phyloP scores from a whole-genome alignment of 2,797 vertebrate genomes.

The Allobates femoralis region DNA sequence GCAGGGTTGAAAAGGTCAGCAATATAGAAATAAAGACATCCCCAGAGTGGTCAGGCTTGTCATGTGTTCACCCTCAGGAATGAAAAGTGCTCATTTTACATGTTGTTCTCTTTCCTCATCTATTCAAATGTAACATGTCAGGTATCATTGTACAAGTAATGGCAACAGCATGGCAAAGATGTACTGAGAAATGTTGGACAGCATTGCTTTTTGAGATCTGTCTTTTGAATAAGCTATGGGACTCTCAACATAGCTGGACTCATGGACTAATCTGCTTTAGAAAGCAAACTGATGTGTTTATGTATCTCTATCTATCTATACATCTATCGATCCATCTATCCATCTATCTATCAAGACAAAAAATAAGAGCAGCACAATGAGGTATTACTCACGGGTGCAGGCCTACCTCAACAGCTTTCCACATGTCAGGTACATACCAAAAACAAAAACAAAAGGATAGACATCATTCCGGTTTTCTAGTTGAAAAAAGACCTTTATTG shows the following conservation, averaged over 20 bases:
- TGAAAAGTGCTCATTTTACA: slow-evolving; percentile 28
- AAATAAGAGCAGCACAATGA: too few species aligned
- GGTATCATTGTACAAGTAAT: slow-evolving; percentile 41
- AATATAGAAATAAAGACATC: slow-evolving; percentile 48
- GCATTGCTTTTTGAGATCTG: not conserved
- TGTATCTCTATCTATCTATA: too few species aligned
- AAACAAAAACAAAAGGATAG: too few species aligned
- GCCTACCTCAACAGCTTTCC: too few species aligned
- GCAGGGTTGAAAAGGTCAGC: slow-evolving; percentile 20
- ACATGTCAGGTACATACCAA: too few species aligned
- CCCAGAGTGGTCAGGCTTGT: slow-evolving; percentile 7
- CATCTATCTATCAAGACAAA: too few species aligned
- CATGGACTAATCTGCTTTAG: not conserved
- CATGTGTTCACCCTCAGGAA: not conserved
- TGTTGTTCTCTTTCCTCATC: not conserved
- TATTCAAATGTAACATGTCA: not conserved
- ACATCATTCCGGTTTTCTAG: too few species aligned
- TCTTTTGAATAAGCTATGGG: not conserved
- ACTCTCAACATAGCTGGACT: not conserved
- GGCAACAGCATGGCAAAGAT: not conserved
- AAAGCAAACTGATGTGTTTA: too few species aligned
- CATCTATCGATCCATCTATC: too few species aligned
- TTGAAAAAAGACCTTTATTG: too few species aligned
- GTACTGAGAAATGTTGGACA: not conserved
- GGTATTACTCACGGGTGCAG: too few species aligned